phyloP scores from a whole-genome alignment of 2,888 invertebrate species.

The Bunonema sp. region DNA sequence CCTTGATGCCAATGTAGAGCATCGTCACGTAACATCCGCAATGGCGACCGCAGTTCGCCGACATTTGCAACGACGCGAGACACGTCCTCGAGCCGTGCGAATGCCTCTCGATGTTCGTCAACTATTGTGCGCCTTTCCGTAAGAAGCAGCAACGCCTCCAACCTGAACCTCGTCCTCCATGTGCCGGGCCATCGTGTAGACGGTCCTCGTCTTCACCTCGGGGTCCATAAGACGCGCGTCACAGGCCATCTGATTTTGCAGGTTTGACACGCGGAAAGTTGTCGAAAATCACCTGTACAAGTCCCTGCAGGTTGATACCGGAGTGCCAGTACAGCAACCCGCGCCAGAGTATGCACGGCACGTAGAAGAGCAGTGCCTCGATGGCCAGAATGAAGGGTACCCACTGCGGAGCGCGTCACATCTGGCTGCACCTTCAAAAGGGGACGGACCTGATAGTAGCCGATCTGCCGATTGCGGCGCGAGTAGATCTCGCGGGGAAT shows the following conservation, averaged over 20 bases:
- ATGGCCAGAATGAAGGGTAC: constrained; percentile 44
- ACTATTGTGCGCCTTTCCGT: no score
- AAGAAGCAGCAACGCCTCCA: no score
- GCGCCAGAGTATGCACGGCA: constrained; percentile 44
- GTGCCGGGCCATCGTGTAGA: constrained; percentile 44
- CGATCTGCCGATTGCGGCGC: constrained; percentile 43
- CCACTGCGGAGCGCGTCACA: constrained; percentile 10
- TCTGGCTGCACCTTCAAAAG: not conserved
- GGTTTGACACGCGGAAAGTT: no score
- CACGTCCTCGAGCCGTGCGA: constrained; percentile 28
- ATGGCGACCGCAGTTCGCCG: constrained; percentile 36
- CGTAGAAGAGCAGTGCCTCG: constrained; percentile 43
- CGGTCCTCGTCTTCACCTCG: constrained; percentile 41
- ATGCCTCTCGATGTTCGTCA: constrained; percentile 36
- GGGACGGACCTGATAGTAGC: constrained; percentile 43
- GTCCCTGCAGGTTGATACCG: constrained; percentile 44
- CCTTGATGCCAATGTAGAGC: constrained; percentile 43
- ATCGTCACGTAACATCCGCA: constrained; percentile 44
- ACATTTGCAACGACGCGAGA: constrained; percentile 24
- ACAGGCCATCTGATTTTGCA: constrained; percentile 45
- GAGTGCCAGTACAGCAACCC: constrained; percentile 44
- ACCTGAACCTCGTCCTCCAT: constrained; percentile 44
- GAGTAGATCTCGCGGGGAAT: constrained; percentile 44
- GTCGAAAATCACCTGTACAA: no score
- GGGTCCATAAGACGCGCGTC: constrained; percentile 43